Evolutionary conservation across 2,113 vertebrate genomes (phyloP).

Genomic region (Cryptoleucopteryx plumbea): DNA sequence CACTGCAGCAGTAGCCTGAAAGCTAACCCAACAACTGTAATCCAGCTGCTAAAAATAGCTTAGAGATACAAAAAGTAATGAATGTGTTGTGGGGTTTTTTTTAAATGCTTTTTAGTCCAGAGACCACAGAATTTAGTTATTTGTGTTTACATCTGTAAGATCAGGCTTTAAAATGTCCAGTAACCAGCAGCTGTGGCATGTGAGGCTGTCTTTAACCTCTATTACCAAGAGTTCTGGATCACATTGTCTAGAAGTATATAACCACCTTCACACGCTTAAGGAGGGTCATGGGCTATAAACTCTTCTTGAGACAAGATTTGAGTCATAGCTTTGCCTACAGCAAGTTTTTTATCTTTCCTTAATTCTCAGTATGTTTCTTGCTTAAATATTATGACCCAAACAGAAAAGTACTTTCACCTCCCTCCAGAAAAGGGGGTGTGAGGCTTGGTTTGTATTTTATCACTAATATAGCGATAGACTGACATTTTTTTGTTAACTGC

Average conservation of each 20-base stretch:
- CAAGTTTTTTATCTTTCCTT: neutral
- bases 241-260: neutral
- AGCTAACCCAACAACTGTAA: neutral
- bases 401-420: neutral
- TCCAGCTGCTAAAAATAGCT: neutral
- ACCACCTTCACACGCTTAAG: neutral
- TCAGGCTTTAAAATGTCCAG: neutral
- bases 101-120: neutral
- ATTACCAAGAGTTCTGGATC: neutral
- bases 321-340: neutral
- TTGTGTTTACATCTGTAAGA: neutral
- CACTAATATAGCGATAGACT: neutral
- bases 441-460: neutral
- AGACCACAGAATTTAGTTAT: neutral
- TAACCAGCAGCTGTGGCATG: neutral
- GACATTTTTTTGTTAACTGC: neutral
- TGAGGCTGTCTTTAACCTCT: neutral
- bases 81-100: fast-evolving
- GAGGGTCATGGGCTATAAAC: neutral
- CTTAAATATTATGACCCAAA: neutral
- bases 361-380: neutral
- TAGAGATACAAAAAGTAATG: neutral
- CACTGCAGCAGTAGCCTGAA: neutral
- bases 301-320: neutral
- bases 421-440: neutral